Evolutionary conservation across 1,140 invertebrate genomes (phyloP).

Genomic region (Chlorops oryzae): DNA sequence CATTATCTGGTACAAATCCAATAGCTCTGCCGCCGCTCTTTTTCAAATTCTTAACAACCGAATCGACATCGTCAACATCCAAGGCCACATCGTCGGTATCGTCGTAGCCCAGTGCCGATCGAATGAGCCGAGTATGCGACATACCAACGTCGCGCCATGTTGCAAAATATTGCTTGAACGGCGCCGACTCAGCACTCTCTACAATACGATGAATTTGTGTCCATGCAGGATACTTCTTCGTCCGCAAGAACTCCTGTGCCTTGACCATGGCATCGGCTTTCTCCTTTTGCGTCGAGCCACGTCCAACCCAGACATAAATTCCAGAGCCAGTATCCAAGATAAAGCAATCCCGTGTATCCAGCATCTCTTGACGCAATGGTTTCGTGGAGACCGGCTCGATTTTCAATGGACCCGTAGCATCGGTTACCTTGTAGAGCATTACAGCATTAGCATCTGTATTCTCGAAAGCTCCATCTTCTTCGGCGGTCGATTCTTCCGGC

Average conservation of each 20-base stretch:
- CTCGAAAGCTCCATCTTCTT: constrained; percentile 62
- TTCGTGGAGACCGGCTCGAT: constrained; percentile 60
- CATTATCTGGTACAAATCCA: constrained; percentile 70
- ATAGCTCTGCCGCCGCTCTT: constrained; percentile 53
- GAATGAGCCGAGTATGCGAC: constrained; percentile 53
- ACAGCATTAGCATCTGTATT: constrained; percentile 53
- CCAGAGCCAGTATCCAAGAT: constrained; percentile 76
- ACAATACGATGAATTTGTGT: constrained; percentile 65
- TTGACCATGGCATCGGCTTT: constrained; percentile 70
- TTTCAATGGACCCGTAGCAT: constrained; percentile 60
- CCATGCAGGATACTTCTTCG: constrained; percentile 73
- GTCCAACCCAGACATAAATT: constrained; percentile 83
- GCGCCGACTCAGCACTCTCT: constrained; percentile 65
- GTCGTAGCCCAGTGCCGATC: constrained; percentile 45
- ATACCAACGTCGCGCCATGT: constrained; percentile 65
- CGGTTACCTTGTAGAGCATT: constrained; percentile 63
- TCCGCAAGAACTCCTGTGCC: constrained; percentile 64
- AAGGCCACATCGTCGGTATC: constrained; percentile 34
- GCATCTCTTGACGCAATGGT: constrained; percentile 63
- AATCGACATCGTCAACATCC: constrained; percentile 36
- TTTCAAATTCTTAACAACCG: constrained; percentile 37
- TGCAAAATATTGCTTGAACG: constrained; percentile 73
- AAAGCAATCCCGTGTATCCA: constrained; percentile 78
- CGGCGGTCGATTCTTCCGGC: constrained; percentile 59
- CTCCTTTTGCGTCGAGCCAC: constrained; percentile 67